Evolutionary conservation across 2,888 invertebrate species (phyloP).

Genomic region (Acleris laterana): DNA sequence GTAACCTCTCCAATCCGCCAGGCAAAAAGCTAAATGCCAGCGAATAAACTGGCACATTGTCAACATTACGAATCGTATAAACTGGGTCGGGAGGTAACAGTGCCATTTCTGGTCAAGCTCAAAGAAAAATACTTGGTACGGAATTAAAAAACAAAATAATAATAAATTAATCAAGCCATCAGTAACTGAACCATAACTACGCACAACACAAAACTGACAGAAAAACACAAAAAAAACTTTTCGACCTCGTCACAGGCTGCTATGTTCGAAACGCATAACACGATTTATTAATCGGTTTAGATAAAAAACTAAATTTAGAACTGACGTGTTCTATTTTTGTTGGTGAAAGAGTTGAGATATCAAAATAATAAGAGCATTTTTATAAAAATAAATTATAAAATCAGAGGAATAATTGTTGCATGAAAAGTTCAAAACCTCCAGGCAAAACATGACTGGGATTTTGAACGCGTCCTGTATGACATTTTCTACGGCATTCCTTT

Average conservation of each 20-base stretch:
- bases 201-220: slow-evolving; percentile 84
- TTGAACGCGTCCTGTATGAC: slow-evolving; percentile 9
- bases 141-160: slow-evolving; percentile 73
- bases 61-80: slow-evolving; percentile 87
- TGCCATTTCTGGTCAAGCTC: slow-evolving; percentile 86
- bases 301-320: not conserved
- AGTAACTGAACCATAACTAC: slow-evolving; percentile 81
- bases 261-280: slow-evolving; percentile 28
- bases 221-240: slow-evolving; percentile 67
- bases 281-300: too few relatives aligned
- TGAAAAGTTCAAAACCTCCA: not conserved
- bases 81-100: slow-evolving; percentile 91
- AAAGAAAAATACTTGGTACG: slow-evolving; percentile 73
- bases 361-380: too few relatives aligned
- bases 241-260: slow-evolving; percentile 40
- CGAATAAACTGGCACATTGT: slow-evolving; percentile 89
- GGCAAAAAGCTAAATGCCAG: slow-evolving; percentile 87
- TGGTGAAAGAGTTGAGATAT: too few relatives aligned
- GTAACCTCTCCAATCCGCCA: slow-evolving; percentile 85
- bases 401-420: not conserved
- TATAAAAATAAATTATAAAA: too few relatives aligned
- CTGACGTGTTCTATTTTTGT: not conserved
- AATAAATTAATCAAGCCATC: slow-evolving; percentile 81
- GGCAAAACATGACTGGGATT: not conserved
- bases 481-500: not conserved